Conservation (phyloP, 2,113 vertebrate species). For the rabbit (Oryctolagus cuniculus) region DNA sequence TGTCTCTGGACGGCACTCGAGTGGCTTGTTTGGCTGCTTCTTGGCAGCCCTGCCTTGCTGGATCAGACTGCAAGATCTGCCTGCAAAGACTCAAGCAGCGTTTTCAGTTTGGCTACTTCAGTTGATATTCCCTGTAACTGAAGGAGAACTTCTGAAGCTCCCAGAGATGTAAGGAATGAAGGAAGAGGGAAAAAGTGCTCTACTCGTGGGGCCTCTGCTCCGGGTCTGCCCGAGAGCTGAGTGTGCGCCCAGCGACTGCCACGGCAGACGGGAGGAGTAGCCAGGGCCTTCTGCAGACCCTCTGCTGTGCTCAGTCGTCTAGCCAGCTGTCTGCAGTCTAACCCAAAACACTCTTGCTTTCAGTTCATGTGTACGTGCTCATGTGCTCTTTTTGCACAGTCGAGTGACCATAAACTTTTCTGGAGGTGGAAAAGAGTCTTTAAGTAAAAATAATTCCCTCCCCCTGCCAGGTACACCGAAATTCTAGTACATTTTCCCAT, state of each 20-base stretch:
- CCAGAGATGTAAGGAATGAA: neutral
- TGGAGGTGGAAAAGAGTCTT: neutral
- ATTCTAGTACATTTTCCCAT: slow-evolving; percentile 20
- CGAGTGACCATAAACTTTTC: neutral
- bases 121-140: neutral
- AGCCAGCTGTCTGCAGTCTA: slow-evolving; percentile 26
- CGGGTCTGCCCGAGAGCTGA: neutral
- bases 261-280: neutral
- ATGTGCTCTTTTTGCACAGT: neutral
- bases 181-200: neutral
- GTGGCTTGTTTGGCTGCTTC: neutral
- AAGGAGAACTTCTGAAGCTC: neutral
- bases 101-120: slow-evolving; percentile 28
- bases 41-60: neutral
- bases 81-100: neutral
- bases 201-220: neutral
- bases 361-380: slow-evolving; percentile 3
- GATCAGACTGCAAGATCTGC: slow-evolving; percentile 7
- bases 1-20: neutral
- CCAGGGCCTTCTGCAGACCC: neutral
- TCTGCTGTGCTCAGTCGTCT: neutral
- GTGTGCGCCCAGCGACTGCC: neutral
- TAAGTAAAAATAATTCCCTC: slow-evolving; percentile 6
- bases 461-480: neutral
- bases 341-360: neutral